Base-by-base conservation (phyloP, 2,113 vertebrate species). In the Conger conger region DNA sequence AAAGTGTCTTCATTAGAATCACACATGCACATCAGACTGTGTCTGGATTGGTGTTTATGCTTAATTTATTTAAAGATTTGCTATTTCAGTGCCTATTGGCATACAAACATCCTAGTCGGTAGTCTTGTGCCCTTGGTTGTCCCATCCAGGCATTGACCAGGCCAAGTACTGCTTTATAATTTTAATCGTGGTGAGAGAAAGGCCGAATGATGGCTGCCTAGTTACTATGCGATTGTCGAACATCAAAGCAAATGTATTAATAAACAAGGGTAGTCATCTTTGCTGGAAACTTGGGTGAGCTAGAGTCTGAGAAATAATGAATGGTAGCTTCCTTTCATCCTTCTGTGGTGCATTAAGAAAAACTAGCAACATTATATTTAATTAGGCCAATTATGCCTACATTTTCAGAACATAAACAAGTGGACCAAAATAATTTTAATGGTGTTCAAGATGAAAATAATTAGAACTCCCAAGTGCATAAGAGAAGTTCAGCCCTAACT, bases 281-380 rank as follows among this genome's bases (percentile, higher is more conserved):
- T 73, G 27, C 9, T n/a, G 20, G 27, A 73, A 73, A 30, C 9
- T 33, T 73, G 68, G 68, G n/a, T 27, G 11, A 73, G n/a, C 4
- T 11, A 73, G 5, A 33, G 68, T 73, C 8, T 33, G 68, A 73
- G n/a, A 73, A 73, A 73, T 73, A 33, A 73, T 73, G 20, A 63
- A 63, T 63, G 23, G n/a, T 73, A 73, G n/a, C 33, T n/a, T 73
- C 68, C 68, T 73, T 73, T 73, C 68, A 73, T 73, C 68, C 68
- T 27, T 33, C 68, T 13, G 4, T 33, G n/a, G n/a, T 73, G n/a
- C 27, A 73, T 73, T 73, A 33, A 73, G 68, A 73, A 73, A 42
- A 73, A 73, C 68, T 33, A 33, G 27, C 27, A 73, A 33, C 27
- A 73, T 73, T 13, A 73, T 73, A 33, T 73, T 73, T 73, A 73